phyloP scores from a whole-genome alignment of 1,140 invertebrate species.

The Limonius californicus region DNA sequence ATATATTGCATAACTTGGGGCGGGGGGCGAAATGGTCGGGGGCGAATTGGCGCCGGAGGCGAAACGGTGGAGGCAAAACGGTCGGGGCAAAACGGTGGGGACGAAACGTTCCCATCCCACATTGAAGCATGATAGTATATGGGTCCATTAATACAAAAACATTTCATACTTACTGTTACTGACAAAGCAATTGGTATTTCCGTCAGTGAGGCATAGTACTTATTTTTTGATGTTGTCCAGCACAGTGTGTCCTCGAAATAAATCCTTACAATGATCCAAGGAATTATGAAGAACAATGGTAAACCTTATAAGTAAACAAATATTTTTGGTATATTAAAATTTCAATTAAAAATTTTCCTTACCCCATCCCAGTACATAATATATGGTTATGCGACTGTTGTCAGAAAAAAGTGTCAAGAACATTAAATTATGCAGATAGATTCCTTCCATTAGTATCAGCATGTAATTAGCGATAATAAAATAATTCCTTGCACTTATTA shows the following conservation, averaged over 20 bases:
- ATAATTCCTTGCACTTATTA: constrained; percentile 67
- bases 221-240: constrained; percentile 60
- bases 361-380: constrained; percentile 74
- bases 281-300: constrained; percentile 55
- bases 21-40: too few species aligned
- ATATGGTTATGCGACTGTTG: constrained; percentile 60
- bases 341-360: constrained; percentile 28
- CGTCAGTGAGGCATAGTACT: constrained; percentile 59
- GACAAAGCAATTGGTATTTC: constrained; percentile 62
- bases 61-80: too few species aligned
- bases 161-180: constrained; percentile 63
- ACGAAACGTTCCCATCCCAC: too few species aligned
- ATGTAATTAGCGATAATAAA: constrained; percentile 73
- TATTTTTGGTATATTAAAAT: constrained; percentile 9
- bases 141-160: too few species aligned
- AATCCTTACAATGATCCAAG: constrained; percentile 57
- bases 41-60: too few species aligned
- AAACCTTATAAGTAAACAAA: constrained; percentile 45
- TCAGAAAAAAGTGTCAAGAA: constrained; percentile 71
- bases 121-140: too few species aligned
- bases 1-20: too few species aligned
- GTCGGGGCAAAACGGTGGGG: too few species aligned
- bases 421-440: constrained; percentile 76
- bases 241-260: constrained; percentile 59
- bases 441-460: constrained; percentile 79